Evolutionary conservation across 2,888 invertebrate species (phyloP), one percentile per base, ranked within the genome.

Genomic region (Escarpia spicata): DNA sequence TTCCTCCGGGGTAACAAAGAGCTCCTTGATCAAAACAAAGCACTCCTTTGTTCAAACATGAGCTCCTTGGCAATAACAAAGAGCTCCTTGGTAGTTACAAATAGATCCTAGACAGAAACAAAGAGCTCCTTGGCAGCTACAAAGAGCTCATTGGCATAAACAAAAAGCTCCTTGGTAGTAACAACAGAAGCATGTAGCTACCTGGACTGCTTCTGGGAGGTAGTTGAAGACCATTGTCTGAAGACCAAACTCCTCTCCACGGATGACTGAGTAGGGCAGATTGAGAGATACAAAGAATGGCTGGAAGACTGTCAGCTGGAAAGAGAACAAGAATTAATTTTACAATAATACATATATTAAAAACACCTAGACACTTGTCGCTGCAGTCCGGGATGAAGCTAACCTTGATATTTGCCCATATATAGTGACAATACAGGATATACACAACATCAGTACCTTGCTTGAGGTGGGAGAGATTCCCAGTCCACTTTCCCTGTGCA

Each of bases 141-240:
- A 52, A 52, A 52, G 12, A 52, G 10, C 3, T 52, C 52, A 9
- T 52, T 52, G 52, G 52, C 52, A 52, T 12, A 12, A 52, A 52
- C 2, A 52, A 52, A 52, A 15, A 45, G 52, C 12, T 12, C 52
- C 9, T 12, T 52, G 52, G 8, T 12, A 52, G 10, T 52, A 52
- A 52, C 52, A 52, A 52, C 37, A 37, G 37, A 52, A 4, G 15
- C 52, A 52, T 52, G 52, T 52, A 52, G 52, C 26, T n/a, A 75
- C 75, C 75, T 75, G n/a, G 75, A 75, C 75, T 26, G 75, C 2
- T 26, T 75, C 19, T 75, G 75, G 75, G 75, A 98, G 97, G 95
- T 99, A 98, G 96, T 99, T 99, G 96, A 98, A 98, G 12, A 99
- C 97, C 2, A 98, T 98, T 19, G 98, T 98, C 91, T 99, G 98